Evolutionary conservation across 2,113 vertebrate genomes (phyloP), one percentile per base, ranked within the genome.

Genomic region (Cryptomyrus ogoouensis): DNA sequence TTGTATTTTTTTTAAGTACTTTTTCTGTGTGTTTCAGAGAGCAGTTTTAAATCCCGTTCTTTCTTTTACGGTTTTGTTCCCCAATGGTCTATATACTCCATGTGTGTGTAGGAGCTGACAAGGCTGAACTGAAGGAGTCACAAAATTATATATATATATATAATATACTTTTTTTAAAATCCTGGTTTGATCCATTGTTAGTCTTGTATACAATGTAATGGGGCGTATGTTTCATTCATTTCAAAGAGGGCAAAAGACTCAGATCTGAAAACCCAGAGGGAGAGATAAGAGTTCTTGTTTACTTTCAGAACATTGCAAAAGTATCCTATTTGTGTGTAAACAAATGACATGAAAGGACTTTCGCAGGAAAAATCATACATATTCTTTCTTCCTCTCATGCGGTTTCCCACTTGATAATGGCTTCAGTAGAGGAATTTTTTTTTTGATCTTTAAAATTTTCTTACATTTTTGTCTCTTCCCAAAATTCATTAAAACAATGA

Each of bases 1-100:
- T 92, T 93, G 92, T 93, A 90, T 92, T 90, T 66, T 90, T 91
- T 86, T 89, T 52, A 90, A 90, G 88, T 88, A 88, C 90, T 84
- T 91, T 66, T 56, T 19, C 27, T 87, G 49, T 87, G 66, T 83
- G 88, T 91, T 87, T 93, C 70, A 50, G 56, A 89, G 77, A 52
- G 83, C 56, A 88, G 83, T 90, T 89, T 90, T 89, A 89, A 89
- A 85, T 44, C 87, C 88, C 70, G 49, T 74, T 19, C 42, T 66
- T 83, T 53, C 90, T 42, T 70, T 85, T 85, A 88, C 83, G 19
- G 89, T 91, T 88, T 35, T 90, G 83, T 90, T 89, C 84, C 89
- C 90, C 21, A 80, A 86, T 90, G 42, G 21, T 90, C 88, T 89
- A 74, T 89, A 49, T 88, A 86, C 66, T 70, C 84, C 42, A 53